Evolutionary conservation across 2,888 invertebrate genomes (phyloP), one percentile per base, ranked within the genome.

Genomic region (Watsonalla cultraria): DNA sequence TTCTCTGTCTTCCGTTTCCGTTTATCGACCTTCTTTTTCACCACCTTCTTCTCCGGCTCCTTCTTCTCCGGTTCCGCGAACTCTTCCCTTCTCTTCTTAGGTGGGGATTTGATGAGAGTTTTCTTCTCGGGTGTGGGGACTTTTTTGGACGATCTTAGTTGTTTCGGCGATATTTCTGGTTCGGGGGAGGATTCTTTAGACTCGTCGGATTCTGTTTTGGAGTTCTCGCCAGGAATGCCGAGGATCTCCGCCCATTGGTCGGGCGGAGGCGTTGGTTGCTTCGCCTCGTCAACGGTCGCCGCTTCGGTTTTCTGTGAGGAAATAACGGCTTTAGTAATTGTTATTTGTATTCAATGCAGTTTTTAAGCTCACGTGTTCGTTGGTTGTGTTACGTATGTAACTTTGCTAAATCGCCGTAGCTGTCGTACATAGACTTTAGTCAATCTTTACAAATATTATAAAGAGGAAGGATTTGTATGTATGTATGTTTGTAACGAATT

Each of bases 191-290:
- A 52, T 0, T 72, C 68, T 9, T 68, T 67, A 0, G 73, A 62
- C 13, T 71, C 68, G 0, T 69, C 64, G 0, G 67, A 62, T 24
- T 68, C 70, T 0, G 70, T 58, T 5, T 45, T 7, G 7, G 64
- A 48, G 51, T 71, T 76, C n/a, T 85, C 78, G 39, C 82, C 86
- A 0, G 90, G 89, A 2, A 90, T 87, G 61, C 89, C 90, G 34
- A 90, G 81, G 8, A 90, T 90, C 42, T 90, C 90, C 4, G 90
- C 88, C 90, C 90, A 89, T 58, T 88, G 86, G 72, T 90, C 90
- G 0, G 87, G 90, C 0, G 90, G 90, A 0, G 90, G 90, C 0
- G 89, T 90, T 4, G 90, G 90, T 61, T 90, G 87, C 56, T 84
- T 86, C n/a, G 71, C 63, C 24, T 84, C 84, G 0, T 85, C 85